These are phyloP conservation scores for Diploptera punctata DNA, from an alignment of 2,888 invertebrate genomes.

Conservation along the genomic window DNA sequence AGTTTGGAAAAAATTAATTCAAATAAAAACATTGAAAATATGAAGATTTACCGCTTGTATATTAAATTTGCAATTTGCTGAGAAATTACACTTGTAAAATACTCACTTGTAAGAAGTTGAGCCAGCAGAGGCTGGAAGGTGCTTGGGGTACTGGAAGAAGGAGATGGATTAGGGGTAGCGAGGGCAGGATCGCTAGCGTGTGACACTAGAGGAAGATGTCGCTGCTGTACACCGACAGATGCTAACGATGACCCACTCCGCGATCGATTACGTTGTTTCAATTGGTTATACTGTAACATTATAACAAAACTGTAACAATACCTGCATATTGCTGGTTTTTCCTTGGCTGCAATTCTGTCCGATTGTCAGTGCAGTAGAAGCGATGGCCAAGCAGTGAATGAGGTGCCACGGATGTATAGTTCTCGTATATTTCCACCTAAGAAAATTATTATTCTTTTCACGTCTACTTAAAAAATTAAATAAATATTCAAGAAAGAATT, in stretches of 20 bases:
- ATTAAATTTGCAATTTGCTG: no score
- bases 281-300: constrained; percentile 42
- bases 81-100: no score
- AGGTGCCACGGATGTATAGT: constrained; percentile 5
- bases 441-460: not conserved
- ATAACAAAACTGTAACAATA: not conserved
- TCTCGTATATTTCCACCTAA: constrained; percentile 3
- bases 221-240: not conserved
- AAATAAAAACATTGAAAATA: no score
- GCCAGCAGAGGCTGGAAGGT: constrained; percentile 82
- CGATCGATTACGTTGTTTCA: constrained; percentile 54
- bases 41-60: no score
- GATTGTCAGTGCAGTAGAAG: constrained; percentile 5
- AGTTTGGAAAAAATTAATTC: no score
- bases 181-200: constrained; percentile 80
- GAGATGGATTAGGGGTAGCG: constrained; percentile 53
- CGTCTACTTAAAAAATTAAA: not conserved
- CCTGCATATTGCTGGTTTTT: constrained; percentile 8
- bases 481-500: constrained; percentile 1
- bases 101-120: constrained; percentile 77
- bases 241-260: constrained; percentile 27
- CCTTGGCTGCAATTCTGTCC: constrained; percentile 10
- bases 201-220: constrained; percentile 67
- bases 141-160: constrained; percentile 60
- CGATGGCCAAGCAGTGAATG: not conserved